phyloP scores from a whole-genome alignment of 2,888 invertebrate species.

The Pyrgus malvae region DNA sequence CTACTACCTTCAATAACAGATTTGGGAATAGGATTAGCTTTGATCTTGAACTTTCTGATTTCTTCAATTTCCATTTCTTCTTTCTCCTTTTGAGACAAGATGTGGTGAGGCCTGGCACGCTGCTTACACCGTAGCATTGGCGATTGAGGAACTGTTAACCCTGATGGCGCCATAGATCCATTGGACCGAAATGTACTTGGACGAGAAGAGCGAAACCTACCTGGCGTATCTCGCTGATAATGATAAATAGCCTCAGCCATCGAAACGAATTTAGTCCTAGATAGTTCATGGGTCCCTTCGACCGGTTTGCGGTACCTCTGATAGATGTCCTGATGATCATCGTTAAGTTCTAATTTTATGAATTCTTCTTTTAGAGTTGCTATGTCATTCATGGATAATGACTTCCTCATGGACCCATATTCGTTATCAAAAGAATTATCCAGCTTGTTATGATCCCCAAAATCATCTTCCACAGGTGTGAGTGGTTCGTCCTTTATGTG shows the following conservation, averaged over 20 bases:
- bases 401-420: constrained; percentile 56
- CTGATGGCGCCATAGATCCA: constrained; percentile 42
- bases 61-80: constrained; percentile 85
- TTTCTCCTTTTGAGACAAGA: constrained; percentile 81
- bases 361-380: constrained; percentile 50
- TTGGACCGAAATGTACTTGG: constrained; percentile 52
- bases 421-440: constrained; percentile 51
- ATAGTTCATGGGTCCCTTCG: constrained; percentile 49
- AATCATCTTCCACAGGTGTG: constrained; percentile 63
- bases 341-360: constrained; percentile 42
- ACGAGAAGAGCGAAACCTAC: constrained; percentile 71
- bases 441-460: constrained; percentile 55
- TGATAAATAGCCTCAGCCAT: constrained; percentile 82
- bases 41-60: constrained; percentile 84
- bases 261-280: constrained; percentile 76
- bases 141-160: constrained; percentile 75
- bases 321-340: constrained; percentile 44
- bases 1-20: constrained; percentile 79
- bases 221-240: constrained; percentile 82
- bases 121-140: constrained; percentile 78
- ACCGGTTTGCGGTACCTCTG: constrained; percentile 48
- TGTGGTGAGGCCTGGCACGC: constrained; percentile 77
- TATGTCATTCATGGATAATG: constrained; percentile 69
- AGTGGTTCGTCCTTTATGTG: constrained; percentile 62
- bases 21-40: constrained; percentile 84